These are phyloP conservation scores for Protaetia brevitarsis DNA, from an alignment of 1,140 invertebrate genomes.

Conservation along the genomic window DNA sequence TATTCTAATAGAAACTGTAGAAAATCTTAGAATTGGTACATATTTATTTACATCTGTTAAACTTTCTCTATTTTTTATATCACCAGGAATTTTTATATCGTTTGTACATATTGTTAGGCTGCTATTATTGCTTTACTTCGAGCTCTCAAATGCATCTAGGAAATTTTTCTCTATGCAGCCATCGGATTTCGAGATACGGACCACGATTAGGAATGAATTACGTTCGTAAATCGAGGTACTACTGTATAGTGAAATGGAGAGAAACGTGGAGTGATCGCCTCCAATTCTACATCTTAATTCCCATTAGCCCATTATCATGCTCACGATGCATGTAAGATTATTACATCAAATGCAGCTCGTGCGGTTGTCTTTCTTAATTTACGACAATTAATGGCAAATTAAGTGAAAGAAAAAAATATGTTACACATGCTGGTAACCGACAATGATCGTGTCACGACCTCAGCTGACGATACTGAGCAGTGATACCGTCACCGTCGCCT, in stretches of 20 bases:
- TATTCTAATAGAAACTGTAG: too few species aligned
- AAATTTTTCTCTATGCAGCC: too few species aligned
- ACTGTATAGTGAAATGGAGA: not conserved
- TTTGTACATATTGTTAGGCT: too few species aligned
- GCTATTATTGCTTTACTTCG: too few species aligned
- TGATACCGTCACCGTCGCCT: not conserved
- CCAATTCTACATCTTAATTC: not conserved
- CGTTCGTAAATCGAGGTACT: not conserved
- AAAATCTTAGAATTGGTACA: too few species aligned
- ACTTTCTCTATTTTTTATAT: too few species aligned
- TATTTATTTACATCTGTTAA: too few species aligned
- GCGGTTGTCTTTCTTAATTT: conserved; percentile 10
- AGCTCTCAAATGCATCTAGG: too few species aligned
- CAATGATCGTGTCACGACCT: not conserved
- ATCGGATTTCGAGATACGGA: too few species aligned
- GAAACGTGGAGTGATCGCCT: not conserved
- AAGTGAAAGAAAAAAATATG: not conserved
- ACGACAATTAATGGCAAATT: conserved; percentile 5
- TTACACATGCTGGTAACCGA: conserved; percentile 8
- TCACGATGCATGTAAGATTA: not conserved
- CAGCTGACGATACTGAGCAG: not conserved
- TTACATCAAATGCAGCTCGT: conserved; percentile 7
- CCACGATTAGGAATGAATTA: too few species aligned
- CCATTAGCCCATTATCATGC: not conserved
- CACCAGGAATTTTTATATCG: too few species aligned